These are phyloP conservation scores for Mixornis gularis DNA, from an alignment of 2,113 vertebrate species.

Conservation along the genomic window DNA sequence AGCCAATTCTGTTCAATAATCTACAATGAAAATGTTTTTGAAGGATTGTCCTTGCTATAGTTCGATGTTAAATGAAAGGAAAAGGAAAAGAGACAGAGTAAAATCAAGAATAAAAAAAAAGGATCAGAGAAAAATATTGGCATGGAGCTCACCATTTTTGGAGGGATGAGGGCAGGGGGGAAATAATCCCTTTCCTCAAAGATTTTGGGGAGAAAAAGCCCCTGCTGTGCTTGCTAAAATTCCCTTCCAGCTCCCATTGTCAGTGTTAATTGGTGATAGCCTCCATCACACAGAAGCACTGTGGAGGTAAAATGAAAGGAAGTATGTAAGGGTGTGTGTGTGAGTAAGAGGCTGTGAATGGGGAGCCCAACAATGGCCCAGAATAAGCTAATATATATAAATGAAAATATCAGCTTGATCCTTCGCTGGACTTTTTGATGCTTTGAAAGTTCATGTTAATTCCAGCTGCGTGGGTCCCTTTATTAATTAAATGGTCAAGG, in stretches of 20 bases:
- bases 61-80: conserved; percentile 26
- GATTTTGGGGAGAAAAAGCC: conserved; percentile 15
- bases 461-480: conserved; percentile 60
- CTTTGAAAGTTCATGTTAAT: conserved; percentile 63
- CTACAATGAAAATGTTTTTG: conserved; percentile 39
- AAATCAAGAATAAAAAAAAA: neutral
- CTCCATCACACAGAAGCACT: conserved; percentile 24
- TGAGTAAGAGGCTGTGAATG: conserved; percentile 52
- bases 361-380: conserved; percentile 9
- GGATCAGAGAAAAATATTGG: conserved; percentile 24
- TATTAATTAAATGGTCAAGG: conserved; percentile 67
- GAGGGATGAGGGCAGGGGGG: neutral
- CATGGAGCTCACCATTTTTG: neutral
- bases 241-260: conserved; percentile 52
- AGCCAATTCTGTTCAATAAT: neutral
- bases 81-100: neutral
- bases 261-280: conserved; percentile 59
- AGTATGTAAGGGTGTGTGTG: conserved; percentile 1
- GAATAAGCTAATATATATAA: conserved; percentile 62
- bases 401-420: conserved; percentile 67
- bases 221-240: conserved; percentile 46
- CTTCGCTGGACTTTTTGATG: conserved; percentile 56
- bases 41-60: conserved; percentile 16
- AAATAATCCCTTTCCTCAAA: conserved; percentile 44
- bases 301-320: conserved; percentile 50